Evolutionary conservation across 2,797 vertebrate genomes (phyloP).

Genomic region (Lemur catta): DNA sequence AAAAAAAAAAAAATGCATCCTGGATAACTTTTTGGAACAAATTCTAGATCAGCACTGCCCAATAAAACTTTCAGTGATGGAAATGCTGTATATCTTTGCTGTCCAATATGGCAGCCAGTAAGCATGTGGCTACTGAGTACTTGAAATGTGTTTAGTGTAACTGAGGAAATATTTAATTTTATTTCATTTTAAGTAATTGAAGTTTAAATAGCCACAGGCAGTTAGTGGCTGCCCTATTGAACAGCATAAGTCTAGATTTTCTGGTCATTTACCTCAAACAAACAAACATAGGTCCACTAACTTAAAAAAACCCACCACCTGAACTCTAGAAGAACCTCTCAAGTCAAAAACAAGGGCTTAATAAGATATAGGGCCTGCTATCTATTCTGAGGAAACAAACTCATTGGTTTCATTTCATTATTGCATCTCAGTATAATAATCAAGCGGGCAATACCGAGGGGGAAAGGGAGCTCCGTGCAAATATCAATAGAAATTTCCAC

Average conservation of each 20-base stretch:
- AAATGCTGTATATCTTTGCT: neutral
- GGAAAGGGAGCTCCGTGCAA: neutral
- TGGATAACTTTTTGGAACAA: neutral
- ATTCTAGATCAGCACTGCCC: neutral
- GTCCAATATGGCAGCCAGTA: neutral
- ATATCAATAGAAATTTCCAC: neutral
- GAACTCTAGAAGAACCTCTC: neutral
- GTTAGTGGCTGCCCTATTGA: neutral
- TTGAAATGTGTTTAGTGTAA: neutral
- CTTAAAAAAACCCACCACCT: neutral
- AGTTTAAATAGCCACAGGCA: neutral
- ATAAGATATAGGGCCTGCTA: neutral
- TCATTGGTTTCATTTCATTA: neutral
- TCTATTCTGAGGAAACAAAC: constrained; percentile 6
- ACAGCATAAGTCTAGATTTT: neutral
- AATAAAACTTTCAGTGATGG: neutral
- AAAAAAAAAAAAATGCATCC: neutral
- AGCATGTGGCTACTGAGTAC: neutral
- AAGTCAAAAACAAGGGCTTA: neutral
- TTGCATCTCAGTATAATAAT: neutral
- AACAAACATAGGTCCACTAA: neutral
- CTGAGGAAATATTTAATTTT: neutral
- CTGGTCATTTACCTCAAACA: neutral
- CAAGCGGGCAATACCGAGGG: neutral
- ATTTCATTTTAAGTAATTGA: constrained; percentile 23